Evolutionary conservation across 2,113 vertebrate genomes (phyloP).

Genomic region (Scolopax mira): DNA sequence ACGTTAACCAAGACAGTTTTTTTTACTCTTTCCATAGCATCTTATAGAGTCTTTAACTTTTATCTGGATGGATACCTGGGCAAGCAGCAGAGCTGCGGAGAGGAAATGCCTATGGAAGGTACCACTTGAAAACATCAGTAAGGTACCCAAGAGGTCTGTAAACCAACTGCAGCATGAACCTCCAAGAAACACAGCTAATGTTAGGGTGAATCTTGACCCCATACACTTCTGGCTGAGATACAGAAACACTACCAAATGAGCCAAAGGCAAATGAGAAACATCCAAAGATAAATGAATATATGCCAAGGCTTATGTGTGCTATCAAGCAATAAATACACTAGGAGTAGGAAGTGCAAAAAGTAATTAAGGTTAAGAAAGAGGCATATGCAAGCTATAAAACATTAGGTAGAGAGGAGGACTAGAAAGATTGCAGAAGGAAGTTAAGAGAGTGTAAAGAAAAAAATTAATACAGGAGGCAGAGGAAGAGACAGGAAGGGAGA

Average conservation of each 20-base stretch:
- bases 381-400: slow-evolving; percentile 70
- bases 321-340: slow-evolving; percentile 61
- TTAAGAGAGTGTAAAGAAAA: slow-evolving; percentile 53
- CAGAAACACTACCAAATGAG: not conserved
- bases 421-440: slow-evolving; percentile 59
- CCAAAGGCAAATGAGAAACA: slow-evolving; percentile 11
- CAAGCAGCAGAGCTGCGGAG: not conserved
- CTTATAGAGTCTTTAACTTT: not conserved
- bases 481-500: slow-evolving; percentile 17
- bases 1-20: not conserved
- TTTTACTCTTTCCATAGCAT: not conserved
- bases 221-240: not conserved
- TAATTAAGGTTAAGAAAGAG: slow-evolving; percentile 66
- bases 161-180: not conserved
- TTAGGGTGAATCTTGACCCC: not conserved
- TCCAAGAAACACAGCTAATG: not conserved
- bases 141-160: not conserved
- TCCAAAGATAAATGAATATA: slow-evolving; percentile 31
- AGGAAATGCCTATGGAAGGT: not conserved
- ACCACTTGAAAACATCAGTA: not conserved
- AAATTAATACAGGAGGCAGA: slow-evolving; percentile 46
- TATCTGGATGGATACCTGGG: not conserved
- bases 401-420: slow-evolving; percentile 67
- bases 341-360: slow-evolving; percentile 45
- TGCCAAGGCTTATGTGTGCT: slow-evolving; percentile 40